Evolutionary conservation across 2,888 invertebrate genomes (phyloP).

Genomic region (Peribatodes rhomboidaria): DNA sequence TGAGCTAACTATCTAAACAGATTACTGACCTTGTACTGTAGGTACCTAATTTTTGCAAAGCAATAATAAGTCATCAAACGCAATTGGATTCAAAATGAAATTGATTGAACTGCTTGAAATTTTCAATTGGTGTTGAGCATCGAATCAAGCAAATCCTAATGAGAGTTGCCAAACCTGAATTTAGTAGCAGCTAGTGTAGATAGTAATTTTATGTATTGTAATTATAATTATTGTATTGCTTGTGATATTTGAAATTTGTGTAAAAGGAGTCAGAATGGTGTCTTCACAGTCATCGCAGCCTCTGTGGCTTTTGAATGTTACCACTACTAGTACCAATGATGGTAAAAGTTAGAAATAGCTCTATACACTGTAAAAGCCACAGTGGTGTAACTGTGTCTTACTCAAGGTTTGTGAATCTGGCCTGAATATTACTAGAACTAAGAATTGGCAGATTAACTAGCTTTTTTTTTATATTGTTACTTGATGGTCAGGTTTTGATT

Average conservation of each 20-base stretch:
- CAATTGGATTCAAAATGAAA: conserved; percentile 1
- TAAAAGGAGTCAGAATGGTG: conserved; percentile 24
- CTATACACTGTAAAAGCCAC: conserved; percentile 1
- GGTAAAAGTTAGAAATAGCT: background rate
- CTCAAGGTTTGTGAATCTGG: conserved; percentile 18
- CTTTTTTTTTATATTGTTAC: conserved; percentile 4
- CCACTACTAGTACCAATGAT: background rate
- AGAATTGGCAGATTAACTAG: background rate
- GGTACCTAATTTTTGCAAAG: conserved; percentile 5
- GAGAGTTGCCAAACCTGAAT: conserved; percentile 66
- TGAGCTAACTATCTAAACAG: background rate
- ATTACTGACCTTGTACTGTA: background rate
- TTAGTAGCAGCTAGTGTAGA: conserved; percentile 49
- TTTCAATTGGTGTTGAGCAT: conserved; percentile 12
- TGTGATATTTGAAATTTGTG: conserved; percentile 67
- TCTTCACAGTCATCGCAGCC: conserved; percentile 31
- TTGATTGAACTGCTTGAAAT: conserved; percentile 1
- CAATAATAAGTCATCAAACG: background rate
- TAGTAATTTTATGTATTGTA: conserved; percentile 48
- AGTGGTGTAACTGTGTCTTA: conserved; percentile 6
- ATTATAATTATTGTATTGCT: conserved; percentile 62
- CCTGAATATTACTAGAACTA: background rate
- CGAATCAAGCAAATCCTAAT: conserved; percentile 42
- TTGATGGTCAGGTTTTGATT: conserved; percentile 10
- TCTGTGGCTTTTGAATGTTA: conserved; percentile 13